Evolutionary conservation across 2,113 vertebrate genomes (phyloP).

Genomic region (Azemiops feae): DNA sequence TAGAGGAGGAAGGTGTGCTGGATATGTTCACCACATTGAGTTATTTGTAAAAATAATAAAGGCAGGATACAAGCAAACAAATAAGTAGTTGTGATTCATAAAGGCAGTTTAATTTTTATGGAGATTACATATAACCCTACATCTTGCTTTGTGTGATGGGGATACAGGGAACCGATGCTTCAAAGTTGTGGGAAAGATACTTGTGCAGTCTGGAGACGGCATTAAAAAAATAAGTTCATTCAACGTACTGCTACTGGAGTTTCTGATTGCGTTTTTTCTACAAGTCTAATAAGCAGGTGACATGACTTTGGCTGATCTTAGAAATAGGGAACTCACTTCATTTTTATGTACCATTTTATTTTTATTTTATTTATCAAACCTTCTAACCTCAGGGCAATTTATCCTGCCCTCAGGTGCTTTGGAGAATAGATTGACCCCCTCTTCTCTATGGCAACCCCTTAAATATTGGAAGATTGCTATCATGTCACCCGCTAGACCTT

Average conservation of each 20-base stretch:
- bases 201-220: background rate
- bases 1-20: background rate
- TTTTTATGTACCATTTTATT: background rate
- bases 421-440: background rate
- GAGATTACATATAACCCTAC: background rate
- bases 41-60: no score
- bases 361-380: background rate
- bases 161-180: background rate
- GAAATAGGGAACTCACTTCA: background rate
- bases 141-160: background rate
- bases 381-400: background rate
- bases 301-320: background rate
- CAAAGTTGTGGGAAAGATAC: background rate
- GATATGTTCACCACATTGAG: no score
- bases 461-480: background rate
- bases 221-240: background rate
- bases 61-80: no score
- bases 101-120: background rate
- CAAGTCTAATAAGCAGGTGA: background rate
- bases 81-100: background rate
- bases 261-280: background rate
- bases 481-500: background rate
- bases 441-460: background rate
- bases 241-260: background rate
- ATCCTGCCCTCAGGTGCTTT: background rate